phyloP scores from a whole-genome alignment of 2,113 vertebrate genomes.

The Arenaria interpres region DNA sequence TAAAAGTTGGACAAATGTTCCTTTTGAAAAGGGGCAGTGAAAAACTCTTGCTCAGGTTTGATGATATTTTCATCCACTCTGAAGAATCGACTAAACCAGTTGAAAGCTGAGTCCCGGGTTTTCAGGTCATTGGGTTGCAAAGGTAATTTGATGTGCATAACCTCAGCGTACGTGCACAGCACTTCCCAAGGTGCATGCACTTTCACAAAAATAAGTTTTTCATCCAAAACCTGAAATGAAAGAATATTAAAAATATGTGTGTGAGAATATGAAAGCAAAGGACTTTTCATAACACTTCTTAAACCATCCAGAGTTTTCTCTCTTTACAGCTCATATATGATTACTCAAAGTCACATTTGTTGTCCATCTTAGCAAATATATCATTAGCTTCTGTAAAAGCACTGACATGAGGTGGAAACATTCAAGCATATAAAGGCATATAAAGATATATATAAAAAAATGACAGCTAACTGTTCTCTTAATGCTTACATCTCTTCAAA shows the following conservation, averaged over 20 bases:
- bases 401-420: not conserved
- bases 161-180: slow-evolving; percentile 86
- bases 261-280: not conserved
- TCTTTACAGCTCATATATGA: not conserved
- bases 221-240: slow-evolving; percentile 79
- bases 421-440: not conserved
- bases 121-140: slow-evolving; percentile 84
- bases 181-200: slow-evolving; percentile 91
- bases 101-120: slow-evolving; percentile 76
- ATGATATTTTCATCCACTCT: slow-evolving; percentile 84
- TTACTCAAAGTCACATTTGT: not conserved
- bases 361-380: not conserved
- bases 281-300: not conserved
- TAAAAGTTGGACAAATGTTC: slow-evolving; percentile 80
- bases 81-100: slow-evolving; percentile 83
- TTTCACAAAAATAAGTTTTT: slow-evolving; percentile 86
- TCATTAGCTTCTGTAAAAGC: not conserved
- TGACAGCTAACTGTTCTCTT: not conserved
- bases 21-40: slow-evolving; percentile 90
- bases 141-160: slow-evolving; percentile 92
- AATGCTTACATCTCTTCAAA: not conserved
- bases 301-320: not conserved
- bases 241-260: not conserved
- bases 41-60: slow-evolving; percentile 84
- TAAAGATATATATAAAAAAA: not conserved